These are phyloP conservation scores for Oryzias melastigma DNA, from an alignment of 2,113 vertebrate species.

Conservation along the genomic window DNA sequence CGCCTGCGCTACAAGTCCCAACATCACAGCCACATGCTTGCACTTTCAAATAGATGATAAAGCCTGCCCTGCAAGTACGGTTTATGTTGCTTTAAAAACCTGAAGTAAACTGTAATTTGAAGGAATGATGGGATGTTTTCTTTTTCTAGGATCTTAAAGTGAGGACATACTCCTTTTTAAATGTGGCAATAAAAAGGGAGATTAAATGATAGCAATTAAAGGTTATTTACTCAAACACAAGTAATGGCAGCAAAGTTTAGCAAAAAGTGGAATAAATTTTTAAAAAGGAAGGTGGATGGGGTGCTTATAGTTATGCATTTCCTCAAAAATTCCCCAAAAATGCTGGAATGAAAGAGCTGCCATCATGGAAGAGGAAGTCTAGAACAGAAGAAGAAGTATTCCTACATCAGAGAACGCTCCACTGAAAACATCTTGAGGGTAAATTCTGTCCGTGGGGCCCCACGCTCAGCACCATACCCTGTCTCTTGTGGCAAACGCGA, in stretches of 20 bases:
- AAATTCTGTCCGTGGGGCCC: constrained; percentile 53
- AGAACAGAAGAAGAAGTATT: constrained; percentile 45
- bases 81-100: constrained; percentile 11
- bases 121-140: background rate
- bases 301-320: constrained; percentile 3
- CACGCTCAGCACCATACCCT: constrained; percentile 34
- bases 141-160: background rate
- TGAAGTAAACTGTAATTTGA: background rate
- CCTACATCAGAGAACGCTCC: constrained; percentile 39
- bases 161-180: background rate
- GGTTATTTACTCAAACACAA: background rate
- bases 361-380: constrained; percentile 4
- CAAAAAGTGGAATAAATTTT: background rate
- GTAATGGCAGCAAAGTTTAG: background rate
- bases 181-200: background rate
- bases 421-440: constrained; percentile 62
- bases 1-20: background rate
- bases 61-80: constrained; percentile 8
- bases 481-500: constrained; percentile 42
- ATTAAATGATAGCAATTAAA: constrained; percentile 1
- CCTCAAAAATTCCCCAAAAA: background rate
- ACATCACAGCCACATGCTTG: constrained; percentile 11
- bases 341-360: constrained; percentile 5
- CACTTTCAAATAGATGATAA: constrained; percentile 7
- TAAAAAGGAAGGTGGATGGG: too few species aligned